Evolutionary conservation across 92 coral and sea anemone species (phyloP).

Genomic region (Parazoanthus darwini): DNA sequence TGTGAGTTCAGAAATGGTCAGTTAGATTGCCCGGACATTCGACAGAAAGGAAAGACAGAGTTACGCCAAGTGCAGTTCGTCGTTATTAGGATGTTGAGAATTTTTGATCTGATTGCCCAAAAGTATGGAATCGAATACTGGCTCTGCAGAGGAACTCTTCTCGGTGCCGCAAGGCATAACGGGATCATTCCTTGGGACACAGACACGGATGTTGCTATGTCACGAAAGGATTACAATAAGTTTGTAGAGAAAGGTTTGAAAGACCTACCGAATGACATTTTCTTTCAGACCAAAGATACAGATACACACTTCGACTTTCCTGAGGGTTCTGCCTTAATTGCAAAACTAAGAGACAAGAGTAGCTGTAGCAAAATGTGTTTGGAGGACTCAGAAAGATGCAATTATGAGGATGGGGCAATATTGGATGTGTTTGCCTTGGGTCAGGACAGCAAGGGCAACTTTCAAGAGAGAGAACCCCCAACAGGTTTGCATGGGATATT

Average conservation of each 20-base stretch:
- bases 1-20: constrained; percentile 26
- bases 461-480: constrained; percentile 28
- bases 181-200: constrained; percentile 87
- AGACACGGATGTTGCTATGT: constrained; percentile 64
- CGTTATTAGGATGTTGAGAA: constrained; percentile 55
- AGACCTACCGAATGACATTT: constrained; percentile 65
- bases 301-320: constrained; percentile 44
- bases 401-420: constrained; percentile 73
- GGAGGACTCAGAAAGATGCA: constrained; percentile 39
- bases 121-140: constrained; percentile 65
- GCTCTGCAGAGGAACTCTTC: constrained; percentile 67
- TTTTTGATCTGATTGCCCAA: constrained; percentile 64
- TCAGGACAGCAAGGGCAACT: constrained; percentile 23
- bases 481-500: constrained; percentile 18
- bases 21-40: constrained; percentile 66
- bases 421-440: constrained; percentile 60
- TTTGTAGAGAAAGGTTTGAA: constrained; percentile 58
- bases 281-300: constrained; percentile 67
- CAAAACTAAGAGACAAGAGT: constrained; percentile 66
- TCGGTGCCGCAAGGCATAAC: constrained; percentile 77
- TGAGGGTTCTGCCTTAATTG: constrained; percentile 51
- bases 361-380: constrained; percentile 72
- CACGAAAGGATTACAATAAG: constrained; percentile 60
- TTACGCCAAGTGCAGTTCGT: constrained; percentile 63
- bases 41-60: constrained; percentile 27